Base-by-base conservation (phyloP, 2,797 vertebrate genomes). In the Luscinia luscinia region DNA sequence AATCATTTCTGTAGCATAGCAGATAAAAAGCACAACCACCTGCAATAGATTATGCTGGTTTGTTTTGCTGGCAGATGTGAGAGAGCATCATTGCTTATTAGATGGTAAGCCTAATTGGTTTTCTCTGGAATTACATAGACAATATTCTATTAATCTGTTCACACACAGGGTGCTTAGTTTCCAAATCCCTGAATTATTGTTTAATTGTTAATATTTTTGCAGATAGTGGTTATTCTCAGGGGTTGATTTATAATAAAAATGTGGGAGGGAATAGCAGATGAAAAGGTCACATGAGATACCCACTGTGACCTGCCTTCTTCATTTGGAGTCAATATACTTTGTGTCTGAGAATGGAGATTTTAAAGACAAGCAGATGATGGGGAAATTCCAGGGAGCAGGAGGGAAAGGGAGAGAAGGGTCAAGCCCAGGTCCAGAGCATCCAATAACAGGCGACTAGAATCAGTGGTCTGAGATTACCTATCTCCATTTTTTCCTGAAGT, bases 111-210 rank as follows among this genome's bases (percentile, higher is more conserved):
- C 94, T 96, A 94, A 96, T 96, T 96, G 92, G 79, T 93, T 97
- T 97, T 96, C 91, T 95, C 67, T 92, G 84, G 81, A 91, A 97
- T 94, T 87, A 88, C 49, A 69, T 28, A 89, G 89, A 87, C 83
- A 95, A 81, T 86, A 94, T 93, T 97, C 87, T 95, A 89, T 95
- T 96, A 89, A 96, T 97, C 94, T 95, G 64, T 61, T 96, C 93
- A 87, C 43, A 94, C 73, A 90, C 46, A 62, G 87, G 64, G 59
- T 77, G 79, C 73, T 97, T 96, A 95, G 93, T 90, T 94, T 94
- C 87, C 70, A 94, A 97, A 83, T 66, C 80, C 72, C 83, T 92
- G 93, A 96, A 77, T 97, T 95, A 95, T 93, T 87, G 59, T 92
- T 93, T 91, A 93, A 92, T 97, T 96, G 84, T 94, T 96, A 90